Percentiles rank a stretch among this genome's conserved stretches.
These are phyloP conservation scores for Helicoverpa assulta DNA, from an alignment of 2,888 invertebrate species.

Conservation along the genomic window DNA sequence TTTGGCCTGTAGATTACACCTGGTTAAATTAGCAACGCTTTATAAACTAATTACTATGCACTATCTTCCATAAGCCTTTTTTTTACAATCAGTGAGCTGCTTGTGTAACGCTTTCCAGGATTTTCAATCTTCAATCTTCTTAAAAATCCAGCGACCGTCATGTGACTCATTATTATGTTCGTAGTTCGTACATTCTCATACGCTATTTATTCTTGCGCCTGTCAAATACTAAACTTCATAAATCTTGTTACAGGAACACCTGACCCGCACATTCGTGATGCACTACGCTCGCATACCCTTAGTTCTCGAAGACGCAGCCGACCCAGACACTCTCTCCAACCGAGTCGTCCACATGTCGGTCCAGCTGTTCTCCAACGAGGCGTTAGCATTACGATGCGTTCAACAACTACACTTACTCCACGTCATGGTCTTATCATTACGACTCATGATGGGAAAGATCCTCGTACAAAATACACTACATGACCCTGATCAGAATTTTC, in stretches of 20 bases:
- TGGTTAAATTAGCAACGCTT: too few species aligned
- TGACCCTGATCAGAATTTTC: constrained; percentile 94
- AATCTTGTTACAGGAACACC: constrained; percentile 92
- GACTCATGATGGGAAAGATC: constrained; percentile 98
- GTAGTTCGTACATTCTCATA: too few species aligned
- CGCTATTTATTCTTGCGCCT: too few species aligned
- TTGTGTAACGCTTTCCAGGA: too few species aligned
- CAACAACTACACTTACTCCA: constrained; percentile 96
- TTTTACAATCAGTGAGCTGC: too few species aligned
- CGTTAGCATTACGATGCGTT: constrained; percentile 97
- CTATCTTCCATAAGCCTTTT: too few species aligned
- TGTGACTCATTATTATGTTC: too few species aligned
- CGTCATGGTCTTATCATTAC: constrained; percentile 96
- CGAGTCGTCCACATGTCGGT: constrained; percentile 99
- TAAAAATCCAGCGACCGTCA: too few species aligned
- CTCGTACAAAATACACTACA: constrained; percentile 96
- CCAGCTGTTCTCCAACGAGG: constrained; percentile 98
- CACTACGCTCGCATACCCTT: constrained; percentile 98
- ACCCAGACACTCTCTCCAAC: constrained; percentile 98
- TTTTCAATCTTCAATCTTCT: too few species aligned
- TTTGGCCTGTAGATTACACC: too few species aligned
- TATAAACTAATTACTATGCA: too few species aligned
- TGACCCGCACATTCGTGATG: constrained; percentile 98
- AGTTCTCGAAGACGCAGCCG: constrained; percentile 95
- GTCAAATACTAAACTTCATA: not conserved